phyloP scores from a whole-genome alignment of 2,888 invertebrate species.

The Melanargia galathea region DNA sequence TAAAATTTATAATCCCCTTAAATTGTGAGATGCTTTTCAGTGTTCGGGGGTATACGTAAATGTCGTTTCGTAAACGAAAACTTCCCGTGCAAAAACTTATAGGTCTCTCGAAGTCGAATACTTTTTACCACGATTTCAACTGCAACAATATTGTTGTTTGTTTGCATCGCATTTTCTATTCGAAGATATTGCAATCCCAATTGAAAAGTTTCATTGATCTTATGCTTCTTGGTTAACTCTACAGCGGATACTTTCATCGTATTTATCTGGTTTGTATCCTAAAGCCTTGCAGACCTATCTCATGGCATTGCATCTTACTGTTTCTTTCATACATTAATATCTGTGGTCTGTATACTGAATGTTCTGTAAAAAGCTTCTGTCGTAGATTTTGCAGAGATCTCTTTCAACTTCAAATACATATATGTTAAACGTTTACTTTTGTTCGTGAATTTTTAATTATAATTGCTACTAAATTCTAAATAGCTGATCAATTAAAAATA shows the following conservation, averaged over 20 bases:
- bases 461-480: too few relatives aligned
- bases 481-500: too few relatives aligned
- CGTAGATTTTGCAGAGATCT: constrained; percentile 56
- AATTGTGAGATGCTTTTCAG: constrained; percentile 12
- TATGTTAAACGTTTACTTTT: background rate
- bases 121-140: constrained; percentile 38
- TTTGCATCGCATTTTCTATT: constrained; percentile 63
- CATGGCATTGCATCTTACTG: constrained; percentile 71
- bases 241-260: constrained; percentile 73
- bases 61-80: constrained; percentile 56
- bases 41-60: constrained; percentile 29
- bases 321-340: constrained; percentile 44
- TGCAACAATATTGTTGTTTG: constrained; percentile 48
- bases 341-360: constrained; percentile 53
- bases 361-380: constrained; percentile 69
- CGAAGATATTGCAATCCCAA: constrained; percentile 40
- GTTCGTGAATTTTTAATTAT: too few relatives aligned
- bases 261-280: constrained; percentile 73
- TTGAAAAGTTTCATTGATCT: constrained; percentile 60
- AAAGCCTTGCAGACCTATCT: constrained; percentile 59
- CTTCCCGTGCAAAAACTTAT: constrained; percentile 39
- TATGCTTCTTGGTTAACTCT: constrained; percentile 82
- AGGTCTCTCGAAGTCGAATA: constrained; percentile 25
- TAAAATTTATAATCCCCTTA: constrained; percentile 22
- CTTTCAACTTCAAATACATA: constrained; percentile 14